Percentiles rank a stretch among this genome's conserved stretches.
Conservation (phyloP, 35 echinoderm and acorn worm species). For the Acanthaster planci region DNA sequence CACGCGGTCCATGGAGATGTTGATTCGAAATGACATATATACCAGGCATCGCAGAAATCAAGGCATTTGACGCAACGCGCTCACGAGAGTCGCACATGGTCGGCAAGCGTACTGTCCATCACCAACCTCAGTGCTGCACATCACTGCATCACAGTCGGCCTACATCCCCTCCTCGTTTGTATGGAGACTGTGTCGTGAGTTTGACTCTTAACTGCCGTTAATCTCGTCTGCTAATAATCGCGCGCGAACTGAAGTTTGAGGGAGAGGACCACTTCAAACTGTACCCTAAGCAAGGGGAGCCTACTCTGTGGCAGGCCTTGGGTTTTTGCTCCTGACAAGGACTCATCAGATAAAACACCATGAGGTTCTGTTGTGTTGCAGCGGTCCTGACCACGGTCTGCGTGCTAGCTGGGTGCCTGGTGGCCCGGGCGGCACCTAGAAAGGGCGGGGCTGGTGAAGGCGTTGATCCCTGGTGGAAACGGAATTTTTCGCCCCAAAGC, state of each 20-base stretch:
- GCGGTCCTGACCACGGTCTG: neutral
- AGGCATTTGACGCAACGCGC: neutral
- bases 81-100: slow-evolving; percentile 1
- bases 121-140: neutral
- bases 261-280: neutral
- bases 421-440: slow-evolving; percentile 11
- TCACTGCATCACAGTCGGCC: neutral
- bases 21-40: neutral
- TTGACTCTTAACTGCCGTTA: neutral
- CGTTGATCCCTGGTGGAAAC: neutral
- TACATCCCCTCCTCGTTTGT: neutral
- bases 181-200: neutral
- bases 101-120: neutral
- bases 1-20: neutral
- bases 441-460: neutral
- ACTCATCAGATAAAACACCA: neutral
- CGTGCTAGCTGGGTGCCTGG: slow-evolving; percentile 24
- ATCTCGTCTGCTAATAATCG: neutral
- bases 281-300: neutral
- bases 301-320: neutral
- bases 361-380: slow-evolving; percentile 31
- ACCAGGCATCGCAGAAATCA: neutral
- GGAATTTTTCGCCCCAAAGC: neutral
- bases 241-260: neutral
- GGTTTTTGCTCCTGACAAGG: neutral